These are phyloP conservation scores for Karalla daura DNA, from an alignment of 2,797 vertebrate species.

Conservation along the genomic window DNA sequence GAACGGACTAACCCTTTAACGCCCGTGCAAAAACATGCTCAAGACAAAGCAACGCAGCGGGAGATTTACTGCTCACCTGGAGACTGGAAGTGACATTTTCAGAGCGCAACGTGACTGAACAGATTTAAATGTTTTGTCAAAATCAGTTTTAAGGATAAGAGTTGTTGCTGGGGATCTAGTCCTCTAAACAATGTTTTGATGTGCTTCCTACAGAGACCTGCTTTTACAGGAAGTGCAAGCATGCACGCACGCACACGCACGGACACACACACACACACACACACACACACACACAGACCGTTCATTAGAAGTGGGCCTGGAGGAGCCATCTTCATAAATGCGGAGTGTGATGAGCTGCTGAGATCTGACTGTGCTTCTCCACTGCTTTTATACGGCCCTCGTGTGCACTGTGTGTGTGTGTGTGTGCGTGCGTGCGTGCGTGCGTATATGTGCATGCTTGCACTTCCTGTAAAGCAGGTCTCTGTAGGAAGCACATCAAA, in stretches of 20 bases:
- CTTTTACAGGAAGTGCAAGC: too few relatives aligned
- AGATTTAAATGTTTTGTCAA: constrained; percentile 14
- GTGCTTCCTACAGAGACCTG: too few relatives aligned
- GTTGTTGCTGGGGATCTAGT: neutral
- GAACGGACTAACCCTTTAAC: too few relatives aligned
- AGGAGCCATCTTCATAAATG: constrained; percentile 43
- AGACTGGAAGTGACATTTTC: neutral
- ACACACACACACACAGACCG: too few relatives aligned
- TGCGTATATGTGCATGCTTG: constrained; percentile 8
- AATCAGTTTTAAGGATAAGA: neutral
- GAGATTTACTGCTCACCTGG: neutral
- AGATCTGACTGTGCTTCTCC: neutral
- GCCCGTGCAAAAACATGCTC: too few relatives aligned
- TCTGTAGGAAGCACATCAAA: too few relatives aligned
- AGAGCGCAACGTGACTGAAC: neutral
- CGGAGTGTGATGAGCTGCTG: constrained; percentile 35
- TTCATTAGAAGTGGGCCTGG: constrained; percentile 31
- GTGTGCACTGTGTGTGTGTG: constrained; percentile 7
- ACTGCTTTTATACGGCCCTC: constrained; percentile 26
- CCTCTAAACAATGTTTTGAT: too few relatives aligned
- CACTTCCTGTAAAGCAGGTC: neutral
- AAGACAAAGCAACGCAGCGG: too few relatives aligned
- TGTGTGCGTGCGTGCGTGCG: constrained; percentile 13
- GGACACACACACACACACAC: too few relatives aligned
- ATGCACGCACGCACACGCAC: too few relatives aligned